Evolutionary conservation across 2,797 vertebrate species (phyloP).

Genomic region (Melopsittacus undulatus): DNA sequence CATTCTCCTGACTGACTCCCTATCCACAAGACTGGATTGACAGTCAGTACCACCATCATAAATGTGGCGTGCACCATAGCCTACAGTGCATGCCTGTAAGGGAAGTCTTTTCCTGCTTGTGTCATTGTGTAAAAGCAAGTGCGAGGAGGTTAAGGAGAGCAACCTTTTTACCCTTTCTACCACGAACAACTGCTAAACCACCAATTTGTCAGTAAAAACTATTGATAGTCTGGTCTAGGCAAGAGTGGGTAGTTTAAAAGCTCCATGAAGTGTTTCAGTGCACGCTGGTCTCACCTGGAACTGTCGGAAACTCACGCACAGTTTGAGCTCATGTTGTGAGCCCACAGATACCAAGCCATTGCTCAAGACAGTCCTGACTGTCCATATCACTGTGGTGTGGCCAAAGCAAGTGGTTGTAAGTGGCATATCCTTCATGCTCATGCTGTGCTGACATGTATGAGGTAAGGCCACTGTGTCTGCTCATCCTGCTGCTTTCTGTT

Average conservation of each 20-base stretch:
- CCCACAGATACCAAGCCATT: no score
- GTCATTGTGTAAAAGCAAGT: not conserved
- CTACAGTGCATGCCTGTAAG: fast-evolving
- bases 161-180: not conserved
- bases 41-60: not conserved
- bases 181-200: fast-evolving
- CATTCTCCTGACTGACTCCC: not conserved
- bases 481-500: not conserved
- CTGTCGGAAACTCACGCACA: fast-evolving
- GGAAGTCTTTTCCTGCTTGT: not conserved
- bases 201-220: not conserved
- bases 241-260: not conserved
- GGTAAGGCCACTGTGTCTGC: not conserved
- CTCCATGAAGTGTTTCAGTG: not conserved
- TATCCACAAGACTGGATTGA: not conserved
- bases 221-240: not conserved
- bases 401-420: fast-evolving
- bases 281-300: not conserved
- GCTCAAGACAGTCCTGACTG: not conserved
- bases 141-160: not conserved
- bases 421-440: fast-evolving
- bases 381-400: fast-evolving
- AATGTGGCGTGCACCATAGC: fast-evolving
- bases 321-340: not conserved
- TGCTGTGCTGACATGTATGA: not conserved